Base-by-base conservation (phyloP, 92 coral and sea anemone genomes). In the Pocillopora grandis region DNA sequence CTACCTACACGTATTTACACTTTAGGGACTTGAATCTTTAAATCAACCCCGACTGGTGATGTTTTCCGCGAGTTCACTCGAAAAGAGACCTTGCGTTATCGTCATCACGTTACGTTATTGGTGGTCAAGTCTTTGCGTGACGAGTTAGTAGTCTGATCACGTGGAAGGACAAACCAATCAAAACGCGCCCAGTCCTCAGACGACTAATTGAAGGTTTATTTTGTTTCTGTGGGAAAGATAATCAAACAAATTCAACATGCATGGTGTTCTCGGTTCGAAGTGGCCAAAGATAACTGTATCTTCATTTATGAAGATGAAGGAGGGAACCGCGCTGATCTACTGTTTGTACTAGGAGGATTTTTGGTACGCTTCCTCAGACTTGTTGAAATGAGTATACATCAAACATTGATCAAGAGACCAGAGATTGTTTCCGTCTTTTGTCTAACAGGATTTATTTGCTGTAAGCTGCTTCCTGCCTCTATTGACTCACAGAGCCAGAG, bases 381-480 rank as follows among this genome's bases (percentile, higher is more conserved):
- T 63, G 23, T 63, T 19, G 58, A 75, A 36, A 10, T 21, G 27
- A 42, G 9, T 21, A n/a, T 73, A 5, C 13, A 73, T 59, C 17
- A 33, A 33, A 49, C 56, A 62, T n/a, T 73, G 9, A 48, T 13
- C 18, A 36, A 19, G 62, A 9, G 20, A 15, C 18, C 58, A 60
- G 13, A 20, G n/a, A 23, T 78, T 5, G 19, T 12, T 65, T 56
- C 12, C 33, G 33, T 10, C 20, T 56, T 42, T 72, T 58, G 55
- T 62, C 15, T 16, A 72, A 72, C 84, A 96, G 99, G 99, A 96
- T 77, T 77, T 96, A 59, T 80, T 95, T 77, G 91, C 94, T 33
- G 99, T 96, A 11, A 95, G 99, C 23, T 86, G 95, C 87, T 85
- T 96, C 14, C 18, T 94, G 8, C 99, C 99, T 18, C 79, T 95